Conservation (phyloP, 2,888 invertebrate genomes). For the Melanotus villosus region DNA sequence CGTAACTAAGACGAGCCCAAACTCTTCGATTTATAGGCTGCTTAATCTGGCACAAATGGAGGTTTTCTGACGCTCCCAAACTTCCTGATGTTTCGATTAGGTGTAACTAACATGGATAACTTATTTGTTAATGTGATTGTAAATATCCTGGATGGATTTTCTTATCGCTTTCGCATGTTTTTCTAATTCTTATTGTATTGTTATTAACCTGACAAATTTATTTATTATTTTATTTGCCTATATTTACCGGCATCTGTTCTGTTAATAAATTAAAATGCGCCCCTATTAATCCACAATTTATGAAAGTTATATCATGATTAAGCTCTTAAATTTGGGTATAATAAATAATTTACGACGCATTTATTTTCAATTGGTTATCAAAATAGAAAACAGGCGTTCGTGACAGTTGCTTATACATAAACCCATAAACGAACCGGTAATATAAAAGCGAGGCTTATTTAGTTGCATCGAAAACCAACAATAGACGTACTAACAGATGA, state of each 20-base stretch:
- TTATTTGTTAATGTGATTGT: not conserved
- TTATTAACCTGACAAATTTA: no score
- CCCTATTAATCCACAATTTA: no score
- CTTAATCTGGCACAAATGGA: constrained; percentile 16
- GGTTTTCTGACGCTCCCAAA: constrained; percentile 8
- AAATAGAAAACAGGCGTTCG: constrained; percentile 18
- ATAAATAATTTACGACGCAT: constrained; percentile 11
- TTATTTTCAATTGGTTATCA: constrained; percentile 7
- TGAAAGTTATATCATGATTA: no score
- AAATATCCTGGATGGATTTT: not conserved
- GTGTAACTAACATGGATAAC: constrained; percentile 2
- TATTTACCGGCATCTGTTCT: no score
- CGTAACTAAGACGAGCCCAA: constrained; percentile 17
- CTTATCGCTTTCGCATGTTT: no score
- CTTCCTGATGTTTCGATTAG: constrained; percentile 5
- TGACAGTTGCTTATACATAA: constrained; percentile 16
- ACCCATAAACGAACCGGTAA: constrained; percentile 28
- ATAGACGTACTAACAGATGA: constrained; percentile 39
- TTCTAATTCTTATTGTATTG: no score
- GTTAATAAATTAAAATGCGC: no score
- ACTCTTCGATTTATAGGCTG: constrained; percentile 10
- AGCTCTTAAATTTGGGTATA: no score
- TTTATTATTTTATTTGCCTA: no score
- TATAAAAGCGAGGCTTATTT: constrained; percentile 21
- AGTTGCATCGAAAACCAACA: constrained; percentile 31